Percentiles rank a stretch among this genome's conserved stretches.
Evolutionary conservation across 2,888 invertebrate species (phyloP).

Genomic region (Eupithecia inturbata): DNA sequence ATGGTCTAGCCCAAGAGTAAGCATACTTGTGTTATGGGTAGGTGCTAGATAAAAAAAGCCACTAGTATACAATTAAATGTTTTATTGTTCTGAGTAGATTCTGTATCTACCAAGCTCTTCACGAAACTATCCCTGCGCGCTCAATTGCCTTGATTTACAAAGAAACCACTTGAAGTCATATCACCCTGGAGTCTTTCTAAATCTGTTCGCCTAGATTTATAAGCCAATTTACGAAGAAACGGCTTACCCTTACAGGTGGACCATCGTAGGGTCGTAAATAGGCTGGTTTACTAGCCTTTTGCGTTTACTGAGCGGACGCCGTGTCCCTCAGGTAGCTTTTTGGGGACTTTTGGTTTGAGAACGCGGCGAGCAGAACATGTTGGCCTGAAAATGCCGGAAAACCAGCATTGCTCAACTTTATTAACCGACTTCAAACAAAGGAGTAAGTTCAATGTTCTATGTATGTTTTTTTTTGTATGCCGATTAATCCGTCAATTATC

Average conservation of each 20-base stretch:
- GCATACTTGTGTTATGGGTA: too few relatives aligned
- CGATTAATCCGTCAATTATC: too few relatives aligned
- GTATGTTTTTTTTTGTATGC: too few relatives aligned
- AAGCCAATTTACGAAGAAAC: conserved; percentile 29
- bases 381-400: background rate
- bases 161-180: conserved; percentile 13
- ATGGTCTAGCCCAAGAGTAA: too few relatives aligned
- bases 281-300: conserved; percentile 32
- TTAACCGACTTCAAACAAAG: too few relatives aligned
- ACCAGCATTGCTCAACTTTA: too few relatives aligned
- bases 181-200: conserved; percentile 31
- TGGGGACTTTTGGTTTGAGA: background rate
- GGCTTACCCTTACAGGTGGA: conserved; percentile 24
- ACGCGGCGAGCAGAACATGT: background rate
- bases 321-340: conserved; percentile 32
- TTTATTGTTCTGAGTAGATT: background rate
- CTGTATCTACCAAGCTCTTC: background rate
- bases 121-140: background rate
- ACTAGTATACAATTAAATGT: background rate
- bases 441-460: too few relatives aligned
- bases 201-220: conserved; percentile 36
- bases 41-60: too few relatives aligned
- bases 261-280: conserved; percentile 33
- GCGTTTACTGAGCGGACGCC: conserved; percentile 25
- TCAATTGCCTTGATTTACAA: background rate